Conservation (phyloP, 2,797 vertebrate genomes). For the Malurus leucopterus region DNA sequence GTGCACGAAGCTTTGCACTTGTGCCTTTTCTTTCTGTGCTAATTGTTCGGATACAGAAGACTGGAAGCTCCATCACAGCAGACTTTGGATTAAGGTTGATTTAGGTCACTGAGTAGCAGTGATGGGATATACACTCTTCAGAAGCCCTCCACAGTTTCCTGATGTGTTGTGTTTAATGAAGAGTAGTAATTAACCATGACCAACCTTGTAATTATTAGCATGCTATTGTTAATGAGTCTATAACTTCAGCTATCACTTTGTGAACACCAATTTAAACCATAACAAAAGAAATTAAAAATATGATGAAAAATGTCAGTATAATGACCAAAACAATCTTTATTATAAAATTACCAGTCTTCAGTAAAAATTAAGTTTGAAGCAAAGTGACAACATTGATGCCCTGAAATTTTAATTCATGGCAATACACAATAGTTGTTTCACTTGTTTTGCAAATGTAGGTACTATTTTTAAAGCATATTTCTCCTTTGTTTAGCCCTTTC, state of each 20-base stretch:
- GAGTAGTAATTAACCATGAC: slow-evolving; percentile 31
- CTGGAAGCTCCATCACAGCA: background rate
- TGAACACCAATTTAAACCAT: background rate
- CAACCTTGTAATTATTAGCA: slow-evolving; percentile 30
- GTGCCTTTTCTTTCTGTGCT: background rate
- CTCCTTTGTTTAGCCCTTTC: background rate
- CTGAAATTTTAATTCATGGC: background rate
- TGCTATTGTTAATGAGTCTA: slow-evolving; percentile 13
- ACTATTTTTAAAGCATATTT: background rate
- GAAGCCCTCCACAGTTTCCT: background rate
- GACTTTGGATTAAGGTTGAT: background rate
- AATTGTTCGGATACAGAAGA: background rate
- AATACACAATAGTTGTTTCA: background rate
- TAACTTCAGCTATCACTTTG: background rate
- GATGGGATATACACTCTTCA: background rate
- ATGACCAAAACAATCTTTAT: background rate
- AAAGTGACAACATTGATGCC: background rate
- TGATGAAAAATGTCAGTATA: background rate
- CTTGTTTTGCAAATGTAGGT: background rate
- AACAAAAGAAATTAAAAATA: background rate
- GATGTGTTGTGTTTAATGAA: slow-evolving; percentile 13
- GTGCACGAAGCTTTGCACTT: background rate
- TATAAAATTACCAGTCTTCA: background rate
- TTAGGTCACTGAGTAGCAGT: background rate
- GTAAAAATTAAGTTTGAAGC: background rate